These are phyloP conservation scores for Beris chalybata DNA, from an alignment of 2,888 invertebrate species.

Conservation along the genomic window DNA sequence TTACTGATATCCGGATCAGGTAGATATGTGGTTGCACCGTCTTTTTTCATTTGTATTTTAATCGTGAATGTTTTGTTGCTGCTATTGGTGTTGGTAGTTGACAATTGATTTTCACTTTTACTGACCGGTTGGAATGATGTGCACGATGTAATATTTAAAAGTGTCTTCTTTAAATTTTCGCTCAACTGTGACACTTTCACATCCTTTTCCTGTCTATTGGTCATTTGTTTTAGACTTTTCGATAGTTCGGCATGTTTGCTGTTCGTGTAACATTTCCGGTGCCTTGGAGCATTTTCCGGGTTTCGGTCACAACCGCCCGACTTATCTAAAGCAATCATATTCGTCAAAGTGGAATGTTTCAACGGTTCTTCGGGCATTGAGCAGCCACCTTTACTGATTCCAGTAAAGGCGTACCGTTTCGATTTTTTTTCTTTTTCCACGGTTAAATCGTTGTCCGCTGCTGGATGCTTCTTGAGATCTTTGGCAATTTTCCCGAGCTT, in stretches of 20 bases:
- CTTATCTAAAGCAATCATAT: not conserved
- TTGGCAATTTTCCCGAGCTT: slow-evolving; percentile 11
- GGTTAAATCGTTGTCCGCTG: not conserved
- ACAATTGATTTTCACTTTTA: slow-evolving; percentile 7
- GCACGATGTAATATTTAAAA: not conserved
- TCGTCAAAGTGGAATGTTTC: not conserved
- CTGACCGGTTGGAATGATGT: not conserved
- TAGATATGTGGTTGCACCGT: too few relatives aligned
- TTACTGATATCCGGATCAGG: too few relatives aligned
- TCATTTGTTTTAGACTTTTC: slow-evolving; percentile 9
- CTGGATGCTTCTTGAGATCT: slow-evolving; percentile 4
- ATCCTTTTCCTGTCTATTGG: slow-evolving; percentile 7
- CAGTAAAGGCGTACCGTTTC: not conserved
- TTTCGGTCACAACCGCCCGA: not conserved
- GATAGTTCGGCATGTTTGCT: slow-evolving; percentile 23
- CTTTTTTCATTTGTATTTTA: too few relatives aligned
- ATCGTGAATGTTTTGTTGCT: too few relatives aligned
- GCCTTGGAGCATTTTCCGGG: slow-evolving; percentile 6
- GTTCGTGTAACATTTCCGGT: slow-evolving; percentile 25
- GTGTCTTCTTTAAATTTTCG: slow-evolving; percentile 2
- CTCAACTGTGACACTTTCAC: not conserved
- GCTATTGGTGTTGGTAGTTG: not conserved
- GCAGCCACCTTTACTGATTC: not conserved
- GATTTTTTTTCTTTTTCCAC: not conserved
- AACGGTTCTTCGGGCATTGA: not conserved